Conservation (phyloP, 2,113 vertebrate genomes). For the Mus musculus region DNA sequence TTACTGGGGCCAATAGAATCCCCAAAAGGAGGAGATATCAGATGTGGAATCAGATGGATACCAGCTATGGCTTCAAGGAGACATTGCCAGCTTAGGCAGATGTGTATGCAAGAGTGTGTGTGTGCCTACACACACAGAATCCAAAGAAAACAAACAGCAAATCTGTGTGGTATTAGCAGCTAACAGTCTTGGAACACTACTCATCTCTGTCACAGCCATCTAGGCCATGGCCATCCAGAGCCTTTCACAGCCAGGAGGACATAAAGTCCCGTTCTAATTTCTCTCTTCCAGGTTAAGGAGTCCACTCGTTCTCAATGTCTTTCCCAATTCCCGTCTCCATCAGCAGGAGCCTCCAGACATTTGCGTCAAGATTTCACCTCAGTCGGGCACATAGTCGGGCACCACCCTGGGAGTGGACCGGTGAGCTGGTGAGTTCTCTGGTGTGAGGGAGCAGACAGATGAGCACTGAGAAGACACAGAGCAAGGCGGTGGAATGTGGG, state of each 20-base stretch:
- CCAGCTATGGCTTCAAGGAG: background rate
- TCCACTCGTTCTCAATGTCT: background rate
- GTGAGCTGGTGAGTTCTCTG: background rate
- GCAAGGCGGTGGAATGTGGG: background rate
- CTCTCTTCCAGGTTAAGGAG: background rate
- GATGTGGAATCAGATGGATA: background rate
- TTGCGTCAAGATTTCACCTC: background rate
- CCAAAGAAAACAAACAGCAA: background rate
- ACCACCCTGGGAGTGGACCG: background rate
- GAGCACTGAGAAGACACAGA: background rate
- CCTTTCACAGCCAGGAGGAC: background rate
- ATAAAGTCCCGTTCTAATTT: background rate
- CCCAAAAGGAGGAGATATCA: background rate
- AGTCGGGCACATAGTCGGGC: background rate
- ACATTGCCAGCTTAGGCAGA: background rate
- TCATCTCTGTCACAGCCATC: background rate
- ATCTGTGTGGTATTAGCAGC: background rate
- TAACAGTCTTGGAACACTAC: background rate
- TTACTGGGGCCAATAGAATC: too few relatives aligned
- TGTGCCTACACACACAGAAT: background rate
- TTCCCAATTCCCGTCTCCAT: background rate
- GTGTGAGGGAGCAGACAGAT: background rate
- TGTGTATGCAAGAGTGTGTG: background rate
- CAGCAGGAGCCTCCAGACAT: background rate
- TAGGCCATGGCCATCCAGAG: background rate